A percentile compares a stretch with the other conserved stretches of the same genome.
Evolutionary conservation across 2,888 invertebrate genomes (phyloP).

Genomic region (Aphidius colemani): DNA sequence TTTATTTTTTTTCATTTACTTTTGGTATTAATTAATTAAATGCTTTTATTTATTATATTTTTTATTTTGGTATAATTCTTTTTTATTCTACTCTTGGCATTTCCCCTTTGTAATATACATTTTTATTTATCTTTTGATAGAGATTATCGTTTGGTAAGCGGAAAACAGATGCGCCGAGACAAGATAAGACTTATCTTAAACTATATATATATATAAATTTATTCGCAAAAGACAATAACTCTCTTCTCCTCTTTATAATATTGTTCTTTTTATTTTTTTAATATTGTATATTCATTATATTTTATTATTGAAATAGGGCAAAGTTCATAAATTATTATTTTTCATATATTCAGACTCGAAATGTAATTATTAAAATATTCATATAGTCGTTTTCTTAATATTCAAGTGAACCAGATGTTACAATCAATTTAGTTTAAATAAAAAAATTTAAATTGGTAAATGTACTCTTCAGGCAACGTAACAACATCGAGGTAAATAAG

Average conservation of each 20-base stretch:
- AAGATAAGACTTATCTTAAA: conserved; percentile 18
- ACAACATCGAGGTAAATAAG: not conserved
- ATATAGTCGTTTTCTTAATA: too few relatives aligned
- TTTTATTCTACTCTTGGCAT: not conserved
- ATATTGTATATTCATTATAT: not conserved
- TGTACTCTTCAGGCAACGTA: too few relatives aligned
- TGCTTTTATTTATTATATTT: conserved; percentile 1
- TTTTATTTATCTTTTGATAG: conserved; percentile 8
- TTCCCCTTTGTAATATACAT: not conserved
- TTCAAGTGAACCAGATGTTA: not conserved
- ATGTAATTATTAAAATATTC: too few relatives aligned
- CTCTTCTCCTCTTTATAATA: conserved; percentile 5
- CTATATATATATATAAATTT: not conserved
- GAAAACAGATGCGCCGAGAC: conserved; percentile 21
- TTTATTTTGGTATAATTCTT: conserved; percentile 1
- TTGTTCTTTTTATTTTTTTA: not conserved
- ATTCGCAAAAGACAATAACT: conserved; percentile 13
- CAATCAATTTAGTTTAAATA: not conserved
- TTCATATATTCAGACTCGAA: too few relatives aligned
- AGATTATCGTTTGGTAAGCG: conserved; percentile 23
- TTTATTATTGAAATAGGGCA: not conserved
- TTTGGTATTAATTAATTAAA: conserved; percentile 15
- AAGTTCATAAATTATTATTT: conserved; percentile 24
- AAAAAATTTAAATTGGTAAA: too few relatives aligned
- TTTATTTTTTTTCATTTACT: not conserved